Base-by-base conservation (phyloP, 2,113 vertebrate genomes). In the Myrmophylax atrothorax region DNA sequence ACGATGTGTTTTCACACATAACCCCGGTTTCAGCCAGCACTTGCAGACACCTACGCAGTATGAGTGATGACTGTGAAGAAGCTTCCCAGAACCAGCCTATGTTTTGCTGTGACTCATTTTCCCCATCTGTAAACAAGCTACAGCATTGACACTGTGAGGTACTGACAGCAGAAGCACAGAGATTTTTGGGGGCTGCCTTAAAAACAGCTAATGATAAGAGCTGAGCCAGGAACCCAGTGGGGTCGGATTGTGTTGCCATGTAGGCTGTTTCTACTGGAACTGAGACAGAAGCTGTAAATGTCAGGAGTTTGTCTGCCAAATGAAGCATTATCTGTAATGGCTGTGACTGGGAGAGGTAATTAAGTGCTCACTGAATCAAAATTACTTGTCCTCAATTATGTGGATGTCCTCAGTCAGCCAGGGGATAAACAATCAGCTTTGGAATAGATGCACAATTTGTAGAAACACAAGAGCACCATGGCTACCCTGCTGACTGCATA, bases 291-390 rank as follows among this genome's bases (percentile, higher is more conserved):
- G 75, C 58, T 62, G 33, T 91, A 85, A 93, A 95, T 93, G 84
- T 94, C 91, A 90, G 55, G 63, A 80, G 77, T 89, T 62, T 90
- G 5, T 84, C 60, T 76, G 70, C 44, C 66, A 87, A 92, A 92
- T 12, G 26, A 40, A 93, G 58, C 49, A 63, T 80, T 28, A 63
- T 91, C 64, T 91, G 60, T 35, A 47, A 87, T 63, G 56, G 18
- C 64, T 84, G 50, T 18, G 16, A 58, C 0, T 60, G 66, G 53
- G n/a, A 82, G 78, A 70, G 35, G 49, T 76, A 78, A 44, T 67
- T 81, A 40, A 73, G 50, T 55, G 42, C 50, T 89, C 67, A 38
- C 62, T 52, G 42, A 83, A 89, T 74, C 72, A 84, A 59, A 92
- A 56, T 78, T 17, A 81, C 89, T 94, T 95, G 69, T 69, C 42